Base-by-base conservation (phyloP, 1,140 invertebrate genomes). In the Teleopsis dalmanni region DNA sequence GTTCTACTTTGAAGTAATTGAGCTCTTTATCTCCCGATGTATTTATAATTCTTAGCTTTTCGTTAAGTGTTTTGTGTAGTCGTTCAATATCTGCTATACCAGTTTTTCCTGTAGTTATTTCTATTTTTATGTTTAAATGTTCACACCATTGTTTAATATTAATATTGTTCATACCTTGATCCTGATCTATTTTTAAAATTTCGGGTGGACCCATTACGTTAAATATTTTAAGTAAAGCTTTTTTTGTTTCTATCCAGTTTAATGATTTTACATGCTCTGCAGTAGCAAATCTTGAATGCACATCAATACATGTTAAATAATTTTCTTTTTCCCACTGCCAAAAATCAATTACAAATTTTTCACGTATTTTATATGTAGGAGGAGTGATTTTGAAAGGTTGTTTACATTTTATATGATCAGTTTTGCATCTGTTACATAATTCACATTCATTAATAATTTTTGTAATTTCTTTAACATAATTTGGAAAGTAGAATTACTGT, bases 31-130 rank as follows among this genome's bases (percentile, higher is more conserved):
- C 23, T 13, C 19, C 10, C 9, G n/a, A 22, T 36, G 34, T 47
- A 23, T 47, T 47, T 6, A 47, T 38, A 18, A 38, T 29, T 47
- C 46, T 37, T 47, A 47, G 31, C 38, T 47, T 47, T 25, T 47
- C 46, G 40, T 48, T 48, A 4, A 48, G 16, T n/a, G 46, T 48
- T 29, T 48, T 48, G 40, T 38, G 34, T 8, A 38, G 25, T 18
- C 46, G 19, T 23, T 40, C 35, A 31, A 40, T 40, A 40, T 48
- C 46, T 29, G 36, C n/a, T 3, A 38, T 48, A 29, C 35, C 46
- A 16, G 22, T 40, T 48, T 38, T 48, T 7, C 46, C 36, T 3
- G 23, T 48, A 27, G 46, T 48, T n/a, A 38, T 47, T 11, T 47
- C 43, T 3, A 46, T 18, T 33, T 18, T 14, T 21, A 38, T 40